phyloP scores from a whole-genome alignment of 2,113 vertebrate species.

The Sardina pilchardus region DNA sequence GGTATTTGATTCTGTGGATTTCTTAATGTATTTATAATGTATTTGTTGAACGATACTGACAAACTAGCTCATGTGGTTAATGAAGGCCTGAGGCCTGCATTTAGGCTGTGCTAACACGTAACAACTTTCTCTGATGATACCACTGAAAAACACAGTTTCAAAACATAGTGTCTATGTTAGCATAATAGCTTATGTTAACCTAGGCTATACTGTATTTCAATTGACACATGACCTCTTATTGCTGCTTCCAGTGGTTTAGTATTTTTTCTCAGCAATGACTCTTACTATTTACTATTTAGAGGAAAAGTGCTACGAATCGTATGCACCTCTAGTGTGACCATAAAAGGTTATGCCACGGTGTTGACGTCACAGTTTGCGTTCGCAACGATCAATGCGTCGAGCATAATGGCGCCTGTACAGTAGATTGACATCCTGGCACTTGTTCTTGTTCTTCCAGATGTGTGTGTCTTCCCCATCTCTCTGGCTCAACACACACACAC shows the following conservation, averaged over 20 bases:
- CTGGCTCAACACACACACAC: constrained; percentile 14
- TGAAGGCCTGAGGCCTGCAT: background rate
- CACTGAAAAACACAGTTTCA: too few species aligned
- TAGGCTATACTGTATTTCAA: too few species aligned
- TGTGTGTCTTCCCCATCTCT: constrained; percentile 9
- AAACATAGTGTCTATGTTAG: too few species aligned
- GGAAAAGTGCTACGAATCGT: background rate
- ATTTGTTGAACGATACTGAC: background rate
- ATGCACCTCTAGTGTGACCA: background rate
- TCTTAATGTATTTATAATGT: background rate
- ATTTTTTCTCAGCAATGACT: background rate
- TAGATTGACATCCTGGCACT: constrained; percentile 10
- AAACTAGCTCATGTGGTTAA: background rate
- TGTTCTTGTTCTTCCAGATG: constrained; percentile 36
- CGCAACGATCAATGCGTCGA: background rate
- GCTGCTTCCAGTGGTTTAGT: background rate
- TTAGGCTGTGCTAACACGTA: too few species aligned
- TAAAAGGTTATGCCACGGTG: background rate
- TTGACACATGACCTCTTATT: background rate
- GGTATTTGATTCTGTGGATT: background rate
- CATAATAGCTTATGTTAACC: too few species aligned
- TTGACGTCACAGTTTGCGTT: background rate
- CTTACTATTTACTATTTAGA: background rate
- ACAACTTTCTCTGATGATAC: too few species aligned
- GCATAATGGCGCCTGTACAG: background rate